A percentile compares a stretch with the other conserved stretches of the same genome.
Conservation (phyloP, 2,888 invertebrate genomes). For the Noctua janthina region DNA sequence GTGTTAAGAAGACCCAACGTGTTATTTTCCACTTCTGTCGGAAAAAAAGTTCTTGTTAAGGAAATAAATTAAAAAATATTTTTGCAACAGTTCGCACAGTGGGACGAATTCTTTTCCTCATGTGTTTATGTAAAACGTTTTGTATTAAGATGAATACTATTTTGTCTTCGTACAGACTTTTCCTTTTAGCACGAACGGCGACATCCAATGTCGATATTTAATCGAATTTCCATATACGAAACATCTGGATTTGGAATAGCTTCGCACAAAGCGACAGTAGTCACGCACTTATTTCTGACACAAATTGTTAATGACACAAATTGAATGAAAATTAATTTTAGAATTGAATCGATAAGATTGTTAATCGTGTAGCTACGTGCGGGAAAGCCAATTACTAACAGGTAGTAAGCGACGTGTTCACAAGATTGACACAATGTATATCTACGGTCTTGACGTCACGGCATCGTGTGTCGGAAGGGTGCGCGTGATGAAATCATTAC, state of each 20-base stretch:
- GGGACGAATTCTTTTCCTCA: not conserved
- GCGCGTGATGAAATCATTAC: conserved; percentile 30
- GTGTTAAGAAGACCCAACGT: not conserved
- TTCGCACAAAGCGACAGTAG: not conserved
- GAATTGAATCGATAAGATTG: not conserved
- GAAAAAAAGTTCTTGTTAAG: conserved; percentile 11
- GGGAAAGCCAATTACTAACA: not conserved
- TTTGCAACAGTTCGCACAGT: not conserved
- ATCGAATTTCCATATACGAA: conserved; percentile 24
- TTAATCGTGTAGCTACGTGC: not conserved
- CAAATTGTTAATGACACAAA: not conserved
- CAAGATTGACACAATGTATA: not conserved
- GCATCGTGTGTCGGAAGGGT: not conserved
- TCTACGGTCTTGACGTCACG: conserved; percentile 10
- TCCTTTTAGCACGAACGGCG: not conserved
- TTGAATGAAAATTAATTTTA: not conserved
- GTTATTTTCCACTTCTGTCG: not conserved
- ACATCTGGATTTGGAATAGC: conserved; percentile 12
- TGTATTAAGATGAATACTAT: not conserved
- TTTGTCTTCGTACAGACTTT: conserved; percentile 3
- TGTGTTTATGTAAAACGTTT: not conserved
- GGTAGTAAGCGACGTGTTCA: not conserved
- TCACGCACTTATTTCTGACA: not conserved
- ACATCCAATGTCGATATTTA: conserved; percentile 9
- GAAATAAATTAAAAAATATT: not conserved